Conservation (phyloP, 1,140 invertebrate genomes). For the Nautilus pompilius region DNA sequence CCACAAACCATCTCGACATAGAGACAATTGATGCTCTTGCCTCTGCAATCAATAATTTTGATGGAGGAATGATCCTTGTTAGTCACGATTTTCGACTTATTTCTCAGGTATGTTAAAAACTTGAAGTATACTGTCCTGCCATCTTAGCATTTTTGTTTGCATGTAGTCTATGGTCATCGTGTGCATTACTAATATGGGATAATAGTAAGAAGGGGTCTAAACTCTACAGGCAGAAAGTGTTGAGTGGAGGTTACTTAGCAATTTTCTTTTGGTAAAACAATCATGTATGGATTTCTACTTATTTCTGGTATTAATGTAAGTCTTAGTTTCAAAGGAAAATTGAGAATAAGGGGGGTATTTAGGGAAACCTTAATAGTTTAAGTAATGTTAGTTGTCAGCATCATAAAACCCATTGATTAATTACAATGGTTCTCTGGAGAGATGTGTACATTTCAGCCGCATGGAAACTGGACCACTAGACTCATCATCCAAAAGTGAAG, state of each 20-base stretch:
- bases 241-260: not conserved
- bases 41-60: conserved; percentile 96
- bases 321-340: no score
- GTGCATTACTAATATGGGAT: not conserved
- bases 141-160: not conserved
- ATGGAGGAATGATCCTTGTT: conserved; percentile 96
- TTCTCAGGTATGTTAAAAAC: conserved; percentile 73
- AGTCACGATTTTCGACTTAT: conserved; percentile 98
- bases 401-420: no score
- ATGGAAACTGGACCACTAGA: no score
- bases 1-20: conserved; percentile 99
- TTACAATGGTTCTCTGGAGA: no score
- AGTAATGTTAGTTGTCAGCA: no score
- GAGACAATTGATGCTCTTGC: conserved; percentile 98
- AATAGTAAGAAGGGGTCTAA: not conserved
- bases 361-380: no score
- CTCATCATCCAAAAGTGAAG: no score
- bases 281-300: no score
- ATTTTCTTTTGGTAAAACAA: no score
- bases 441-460: no score
- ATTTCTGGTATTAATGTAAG: no score
- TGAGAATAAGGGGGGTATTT: no score
- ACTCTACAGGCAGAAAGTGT: not conserved
- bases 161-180: not conserved
- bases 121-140: not conserved